Evolutionary conservation across 2,113 vertebrate species (phyloP), one percentile per base, ranked within the genome.

Genomic region (Microcebus jonahi): DNA sequence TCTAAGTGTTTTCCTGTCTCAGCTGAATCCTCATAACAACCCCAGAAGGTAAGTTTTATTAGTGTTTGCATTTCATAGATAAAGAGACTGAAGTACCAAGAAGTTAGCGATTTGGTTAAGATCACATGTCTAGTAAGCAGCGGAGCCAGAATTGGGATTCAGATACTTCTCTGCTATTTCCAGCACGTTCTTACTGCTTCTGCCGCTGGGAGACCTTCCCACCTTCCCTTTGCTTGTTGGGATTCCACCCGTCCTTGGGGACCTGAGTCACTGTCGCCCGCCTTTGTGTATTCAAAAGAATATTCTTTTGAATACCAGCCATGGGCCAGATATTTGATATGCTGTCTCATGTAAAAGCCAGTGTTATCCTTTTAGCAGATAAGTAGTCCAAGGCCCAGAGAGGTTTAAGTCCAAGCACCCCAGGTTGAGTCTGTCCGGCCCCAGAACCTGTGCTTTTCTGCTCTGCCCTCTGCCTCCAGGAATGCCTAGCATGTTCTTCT

Each of bases 121-220:
- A 29, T 59, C 3, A 12, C 67, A 15, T 31, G 63, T n/a, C 48
- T 23, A 6, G 31, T 39, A 23, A 73, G 21, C 36, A 25, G 57
- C 12, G 2, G 18, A n/a, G 36, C 27, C n/a, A 36, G 83, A 36
- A 21, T 13, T n/a, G 5, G 53, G 55, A 11, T 17, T 42, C 14
- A 48, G 70, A 8, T 3, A 0, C 42, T 31, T 23, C 6, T 1
- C 42, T 42, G 1, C 14, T 2, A 2, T 0, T 14, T 15, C 50
- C 36, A 34, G 21, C 8, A 50, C 0, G 13, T 36, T 59, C 48
- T 71, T 59, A 15, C 80, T 29, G 34, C 50, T 23, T 14, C 3
- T 59, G 63, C 29, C 68, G n/a, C 81, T 21, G 4, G 50, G 15
- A 84, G 45, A 50, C 29, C n/a, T 65, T 39, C 77, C 59, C 10